These are phyloP conservation scores for Cossypha polioptera DNA, from an alignment of 2,797 vertebrate genomes.

Conservation along the genomic window DNA sequence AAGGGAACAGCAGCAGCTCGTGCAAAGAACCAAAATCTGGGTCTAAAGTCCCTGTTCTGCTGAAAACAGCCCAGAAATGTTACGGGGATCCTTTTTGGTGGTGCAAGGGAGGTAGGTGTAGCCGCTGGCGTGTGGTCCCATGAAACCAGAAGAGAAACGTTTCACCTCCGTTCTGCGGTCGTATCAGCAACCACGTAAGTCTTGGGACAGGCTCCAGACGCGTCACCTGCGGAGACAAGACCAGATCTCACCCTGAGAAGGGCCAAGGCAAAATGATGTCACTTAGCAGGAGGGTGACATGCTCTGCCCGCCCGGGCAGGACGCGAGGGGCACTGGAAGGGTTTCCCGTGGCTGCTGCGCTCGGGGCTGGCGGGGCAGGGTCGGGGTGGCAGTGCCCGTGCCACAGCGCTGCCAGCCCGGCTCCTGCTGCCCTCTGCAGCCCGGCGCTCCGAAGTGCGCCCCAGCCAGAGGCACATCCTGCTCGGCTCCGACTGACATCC, in stretches of 20 bases:
- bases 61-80: background rate
- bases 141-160: background rate
- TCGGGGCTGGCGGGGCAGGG: fast-evolving
- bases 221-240: background rate
- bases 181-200: background rate
- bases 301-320: background rate
- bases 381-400: fast-evolving
- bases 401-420: too few relatives aligned
- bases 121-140: fast-evolving
- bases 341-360: fast-evolving
- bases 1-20: background rate
- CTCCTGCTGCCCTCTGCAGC: slow-evolving; percentile 54
- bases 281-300: background rate
- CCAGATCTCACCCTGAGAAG: background rate
- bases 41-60: background rate
- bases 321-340: fast-evolving
- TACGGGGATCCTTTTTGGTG: fast-evolving
- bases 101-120: background rate
- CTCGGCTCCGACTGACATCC: fast-evolving
- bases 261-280: background rate
- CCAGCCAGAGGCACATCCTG: fast-evolving
- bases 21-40: background rate
- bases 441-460: background rate
- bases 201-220: background rate
- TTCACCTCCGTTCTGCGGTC: background rate